Conservation (phyloP, 2,797 vertebrate species). For the Cossypha heuglini region DNA sequence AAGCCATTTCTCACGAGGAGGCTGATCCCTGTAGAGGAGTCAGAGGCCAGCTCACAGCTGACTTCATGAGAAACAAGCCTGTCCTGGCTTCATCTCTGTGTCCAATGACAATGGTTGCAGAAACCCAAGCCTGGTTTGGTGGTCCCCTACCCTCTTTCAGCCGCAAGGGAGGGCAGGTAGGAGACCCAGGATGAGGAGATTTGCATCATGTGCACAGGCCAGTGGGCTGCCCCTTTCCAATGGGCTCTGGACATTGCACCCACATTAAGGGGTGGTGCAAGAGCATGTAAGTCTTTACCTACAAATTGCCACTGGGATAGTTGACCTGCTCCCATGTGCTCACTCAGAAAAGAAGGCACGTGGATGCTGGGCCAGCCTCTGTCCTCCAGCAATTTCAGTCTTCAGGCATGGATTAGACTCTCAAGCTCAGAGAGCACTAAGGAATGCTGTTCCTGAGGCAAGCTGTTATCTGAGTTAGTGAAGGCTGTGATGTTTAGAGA, state of each 20-base stretch:
- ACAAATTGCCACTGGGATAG: background rate
- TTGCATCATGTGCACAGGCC: background rate
- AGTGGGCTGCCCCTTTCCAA: background rate
- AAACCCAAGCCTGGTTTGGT: background rate
- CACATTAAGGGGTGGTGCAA: background rate
- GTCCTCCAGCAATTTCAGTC: background rate
- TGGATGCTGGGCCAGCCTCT: background rate
- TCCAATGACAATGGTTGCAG: background rate
- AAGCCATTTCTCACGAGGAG: background rate
- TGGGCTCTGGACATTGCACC: background rate
- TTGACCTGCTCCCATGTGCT: background rate
- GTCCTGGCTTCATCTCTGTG: background rate
- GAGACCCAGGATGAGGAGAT: background rate
- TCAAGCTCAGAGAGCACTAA: background rate
- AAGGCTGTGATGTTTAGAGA: background rate
- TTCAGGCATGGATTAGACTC: background rate
- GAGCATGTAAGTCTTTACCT: background rate
- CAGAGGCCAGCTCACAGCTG: background rate
- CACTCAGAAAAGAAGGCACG: background rate
- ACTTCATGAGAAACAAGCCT: background rate
- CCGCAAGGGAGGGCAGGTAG: background rate
- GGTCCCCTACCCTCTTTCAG: background rate
- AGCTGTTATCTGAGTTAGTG: background rate
- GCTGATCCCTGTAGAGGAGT: background rate
- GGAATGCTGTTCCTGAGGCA: background rate